These are phyloP conservation scores for Agrochola litura DNA, from an alignment of 2,888 invertebrate species.

Conservation along the genomic window DNA sequence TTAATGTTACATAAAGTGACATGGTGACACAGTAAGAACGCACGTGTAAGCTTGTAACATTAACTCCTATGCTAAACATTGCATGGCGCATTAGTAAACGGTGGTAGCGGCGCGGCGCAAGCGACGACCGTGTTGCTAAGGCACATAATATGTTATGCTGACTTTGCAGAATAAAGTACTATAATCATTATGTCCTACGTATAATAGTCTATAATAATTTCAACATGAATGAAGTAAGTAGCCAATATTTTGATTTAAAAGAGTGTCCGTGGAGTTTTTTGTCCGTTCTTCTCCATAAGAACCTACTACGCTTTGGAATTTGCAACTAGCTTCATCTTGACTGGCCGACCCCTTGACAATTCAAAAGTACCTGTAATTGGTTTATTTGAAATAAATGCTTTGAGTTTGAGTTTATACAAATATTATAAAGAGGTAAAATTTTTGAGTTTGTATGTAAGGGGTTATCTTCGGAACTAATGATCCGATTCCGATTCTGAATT, in stretches of 20 bases:
- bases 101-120: slow-evolving; percentile 41
- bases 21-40: slow-evolving; percentile 50
- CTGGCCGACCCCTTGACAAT: too few relatives aligned
- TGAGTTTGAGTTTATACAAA: not conserved
- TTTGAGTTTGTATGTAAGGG: not conserved
- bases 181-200: not conserved
- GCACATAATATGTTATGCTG: not conserved
- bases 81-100: slow-evolving; percentile 58
- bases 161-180: not conserved
- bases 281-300: too few relatives aligned
- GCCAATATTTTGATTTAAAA: too few relatives aligned
- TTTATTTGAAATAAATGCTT: too few relatives aligned
- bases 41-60: slow-evolving; percentile 58
- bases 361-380: too few relatives aligned
- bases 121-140: slow-evolving; percentile 10
- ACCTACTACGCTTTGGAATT: too few relatives aligned
- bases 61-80: slow-evolving; percentile 62
- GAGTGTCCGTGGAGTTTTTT: too few relatives aligned
- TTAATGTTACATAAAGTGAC: slow-evolving; percentile 55
- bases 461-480: not conserved
- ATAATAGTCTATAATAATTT: too few relatives aligned
- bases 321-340: too few relatives aligned
- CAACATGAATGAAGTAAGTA: too few relatives aligned
- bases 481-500: not conserved
- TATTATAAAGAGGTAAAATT: not conserved